phyloP scores from a whole-genome alignment of 2,797 vertebrate species.

The Parotocinclus haroldoi region DNA sequence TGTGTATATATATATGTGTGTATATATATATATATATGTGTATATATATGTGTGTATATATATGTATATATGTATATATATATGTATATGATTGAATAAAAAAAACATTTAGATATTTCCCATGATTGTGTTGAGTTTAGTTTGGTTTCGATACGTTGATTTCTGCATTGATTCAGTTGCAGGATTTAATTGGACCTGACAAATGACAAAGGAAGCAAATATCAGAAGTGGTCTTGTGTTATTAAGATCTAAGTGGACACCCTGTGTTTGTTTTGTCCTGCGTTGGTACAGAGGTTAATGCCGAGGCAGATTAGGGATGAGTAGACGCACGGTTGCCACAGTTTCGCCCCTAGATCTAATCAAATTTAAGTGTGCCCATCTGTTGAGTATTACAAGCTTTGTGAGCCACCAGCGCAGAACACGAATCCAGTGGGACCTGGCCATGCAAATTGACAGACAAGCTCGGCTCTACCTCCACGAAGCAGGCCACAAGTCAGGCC shows the following conservation, averaged over 20 bases:
- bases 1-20: too few relatives aligned
- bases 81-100: too few relatives aligned
- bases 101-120: too few relatives aligned
- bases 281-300: slow-evolving; percentile 14
- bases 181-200: slow-evolving; percentile 81
- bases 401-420: slow-evolving; percentile 58
- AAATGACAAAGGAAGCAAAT: slow-evolving; percentile 58
- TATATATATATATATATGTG: too few relatives aligned
- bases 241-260: not conserved
- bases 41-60: too few relatives aligned
- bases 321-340: slow-evolving; percentile 45
- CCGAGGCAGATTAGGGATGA: slow-evolving; percentile 17
- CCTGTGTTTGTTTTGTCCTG: slow-evolving; percentile 26
- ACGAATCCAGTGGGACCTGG: slow-evolving; percentile 69
- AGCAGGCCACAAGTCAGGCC: slow-evolving; percentile 79
- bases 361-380: slow-evolving; percentile 81
- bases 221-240: too few relatives aligned
- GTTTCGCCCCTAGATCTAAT: slow-evolving; percentile 68
- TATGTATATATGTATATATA: too few relatives aligned
- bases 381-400: slow-evolving; percentile 75
- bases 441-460: slow-evolving; percentile 77
- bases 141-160: too few relatives aligned
- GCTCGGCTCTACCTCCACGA: slow-evolving; percentile 68
- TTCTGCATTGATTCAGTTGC: too few relatives aligned
- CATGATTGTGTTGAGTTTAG: too few relatives aligned